Conservation (phyloP, 1,140 invertebrate species). For the Zophobas morio region DNA sequence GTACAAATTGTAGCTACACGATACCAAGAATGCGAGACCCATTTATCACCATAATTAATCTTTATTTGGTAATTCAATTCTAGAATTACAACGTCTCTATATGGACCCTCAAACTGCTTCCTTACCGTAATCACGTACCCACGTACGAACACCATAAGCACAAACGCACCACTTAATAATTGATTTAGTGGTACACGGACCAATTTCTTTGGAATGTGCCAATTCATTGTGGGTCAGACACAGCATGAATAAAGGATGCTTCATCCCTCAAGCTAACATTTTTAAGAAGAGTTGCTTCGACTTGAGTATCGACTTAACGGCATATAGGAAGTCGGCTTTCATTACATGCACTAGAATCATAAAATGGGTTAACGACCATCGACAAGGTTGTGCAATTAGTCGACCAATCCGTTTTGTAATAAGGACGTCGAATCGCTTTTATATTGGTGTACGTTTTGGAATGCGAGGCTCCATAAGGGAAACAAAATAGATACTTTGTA, state of each 20-base stretch:
- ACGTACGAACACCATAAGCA: not conserved
- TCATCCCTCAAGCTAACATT: not conserved
- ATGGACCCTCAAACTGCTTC: no score
- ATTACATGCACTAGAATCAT: constrained; percentile 1
- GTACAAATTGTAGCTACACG: no score
- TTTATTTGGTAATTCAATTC: no score
- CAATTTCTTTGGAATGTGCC: no score
- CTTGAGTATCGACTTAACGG: not conserved
- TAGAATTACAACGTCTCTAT: no score
- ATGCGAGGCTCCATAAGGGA: constrained; percentile 6
- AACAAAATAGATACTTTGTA: not conserved
- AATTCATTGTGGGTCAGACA: not conserved
- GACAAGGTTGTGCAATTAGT: constrained; percentile 37
- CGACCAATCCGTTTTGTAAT: constrained; percentile 13
- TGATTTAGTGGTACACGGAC: not conserved
- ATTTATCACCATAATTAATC: no score
- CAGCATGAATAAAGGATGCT: not conserved
- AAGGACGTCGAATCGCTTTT: constrained; percentile 1
- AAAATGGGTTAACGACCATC: constrained; percentile 27
- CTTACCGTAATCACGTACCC: not conserved
- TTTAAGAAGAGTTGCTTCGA: not conserved
- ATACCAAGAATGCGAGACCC: no score
- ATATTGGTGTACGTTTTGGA: constrained; percentile 6
- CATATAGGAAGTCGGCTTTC: constrained; percentile 6
- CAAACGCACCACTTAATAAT: not conserved